These are phyloP conservation scores for Caerostris extrusa DNA, from an alignment of 1,140 invertebrate genomes.

Conservation along the genomic window DNA sequence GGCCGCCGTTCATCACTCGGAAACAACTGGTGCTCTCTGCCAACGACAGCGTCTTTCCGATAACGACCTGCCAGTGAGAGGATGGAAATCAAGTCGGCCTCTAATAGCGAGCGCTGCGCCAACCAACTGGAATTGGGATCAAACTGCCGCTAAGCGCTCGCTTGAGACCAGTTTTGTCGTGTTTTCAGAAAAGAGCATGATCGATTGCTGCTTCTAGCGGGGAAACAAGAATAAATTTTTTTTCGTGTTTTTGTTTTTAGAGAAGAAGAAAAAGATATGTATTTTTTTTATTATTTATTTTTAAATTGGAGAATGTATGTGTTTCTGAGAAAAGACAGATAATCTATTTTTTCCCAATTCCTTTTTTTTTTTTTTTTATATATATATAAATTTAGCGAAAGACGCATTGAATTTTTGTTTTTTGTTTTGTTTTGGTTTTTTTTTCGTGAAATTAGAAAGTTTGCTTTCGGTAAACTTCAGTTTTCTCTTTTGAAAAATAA, in stretches of 20 bases:
- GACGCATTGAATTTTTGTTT: neutral
- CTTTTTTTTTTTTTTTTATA: neutral
- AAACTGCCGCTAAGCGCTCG: conserved; percentile 2
- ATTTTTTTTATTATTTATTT: neutral
- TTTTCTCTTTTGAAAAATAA: neutral
- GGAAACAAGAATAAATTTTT: neutral
- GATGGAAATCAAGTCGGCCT: conserved; percentile 54
- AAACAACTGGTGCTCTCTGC: conserved; percentile 57
- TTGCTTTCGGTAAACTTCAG: neutral
- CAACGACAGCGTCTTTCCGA: conserved; percentile 59
- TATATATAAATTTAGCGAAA: neutral
- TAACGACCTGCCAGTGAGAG: conserved; percentile 66
- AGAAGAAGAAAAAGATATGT: neutral
- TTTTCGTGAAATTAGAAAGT: neutral
- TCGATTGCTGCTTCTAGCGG: conserved; percentile 28
- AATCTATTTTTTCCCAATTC: neutral
- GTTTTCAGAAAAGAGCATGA: conserved; percentile 36
- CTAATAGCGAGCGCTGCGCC: conserved; percentile 56
- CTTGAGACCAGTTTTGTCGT: conserved; percentile 10
- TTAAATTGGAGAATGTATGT: neutral
- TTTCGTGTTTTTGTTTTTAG: neutral
- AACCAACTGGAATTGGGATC: conserved; percentile 27
- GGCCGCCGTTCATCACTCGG: conserved; percentile 45
- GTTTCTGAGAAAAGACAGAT: neutral
- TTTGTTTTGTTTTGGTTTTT: neutral